These are phyloP conservation scores for Bactericera cockerelli DNA, from an alignment of 1,140 invertebrate genomes.

Conservation along the genomic window DNA sequence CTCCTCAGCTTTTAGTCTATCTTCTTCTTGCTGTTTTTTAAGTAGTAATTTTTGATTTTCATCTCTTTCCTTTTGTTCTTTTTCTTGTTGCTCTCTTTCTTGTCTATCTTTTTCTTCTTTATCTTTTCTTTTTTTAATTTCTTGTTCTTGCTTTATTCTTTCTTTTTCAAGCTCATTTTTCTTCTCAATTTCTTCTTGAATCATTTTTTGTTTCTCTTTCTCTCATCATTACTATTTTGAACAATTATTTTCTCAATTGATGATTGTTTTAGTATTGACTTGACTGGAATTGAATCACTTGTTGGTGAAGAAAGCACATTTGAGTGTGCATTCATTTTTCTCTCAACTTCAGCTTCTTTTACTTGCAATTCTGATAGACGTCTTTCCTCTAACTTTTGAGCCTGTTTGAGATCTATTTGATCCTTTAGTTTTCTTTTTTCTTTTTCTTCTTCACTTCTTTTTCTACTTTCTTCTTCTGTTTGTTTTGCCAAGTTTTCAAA, in stretches of 20 bases:
- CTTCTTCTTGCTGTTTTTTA: slow-evolving; percentile 25
- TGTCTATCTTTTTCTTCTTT: background rate
- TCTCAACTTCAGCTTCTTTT: slow-evolving; percentile 18
- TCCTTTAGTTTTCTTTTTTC: slow-evolving; percentile 34
- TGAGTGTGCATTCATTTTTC: slow-evolving; percentile 13
- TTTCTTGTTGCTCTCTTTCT: background rate
- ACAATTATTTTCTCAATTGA: slow-evolving; percentile 19
- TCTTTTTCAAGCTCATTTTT: background rate
- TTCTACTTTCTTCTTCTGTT: slow-evolving; percentile 42
- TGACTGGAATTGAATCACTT: background rate
- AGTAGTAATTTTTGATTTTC: slow-evolving; percentile 7
- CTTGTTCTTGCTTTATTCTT: background rate
- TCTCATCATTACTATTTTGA: slow-evolving; percentile 1
- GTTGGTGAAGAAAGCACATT: background rate
- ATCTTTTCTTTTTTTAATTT: background rate
- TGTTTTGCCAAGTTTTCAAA: slow-evolving; percentile 71
- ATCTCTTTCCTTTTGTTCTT: no score
- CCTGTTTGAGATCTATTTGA: slow-evolving; percentile 34
- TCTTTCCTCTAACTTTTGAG: slow-evolving; percentile 28
- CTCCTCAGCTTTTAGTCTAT: slow-evolving; percentile 26
- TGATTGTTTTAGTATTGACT: slow-evolving; percentile 8
- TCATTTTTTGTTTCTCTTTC: background rate
- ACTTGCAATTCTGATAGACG: slow-evolving; percentile 20
- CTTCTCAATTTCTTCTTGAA: slow-evolving; percentile 9
- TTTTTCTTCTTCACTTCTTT: slow-evolving; percentile 38